Conservation (phyloP, 1,140 invertebrate genomes). For the Polypedilum pembai region DNA sequence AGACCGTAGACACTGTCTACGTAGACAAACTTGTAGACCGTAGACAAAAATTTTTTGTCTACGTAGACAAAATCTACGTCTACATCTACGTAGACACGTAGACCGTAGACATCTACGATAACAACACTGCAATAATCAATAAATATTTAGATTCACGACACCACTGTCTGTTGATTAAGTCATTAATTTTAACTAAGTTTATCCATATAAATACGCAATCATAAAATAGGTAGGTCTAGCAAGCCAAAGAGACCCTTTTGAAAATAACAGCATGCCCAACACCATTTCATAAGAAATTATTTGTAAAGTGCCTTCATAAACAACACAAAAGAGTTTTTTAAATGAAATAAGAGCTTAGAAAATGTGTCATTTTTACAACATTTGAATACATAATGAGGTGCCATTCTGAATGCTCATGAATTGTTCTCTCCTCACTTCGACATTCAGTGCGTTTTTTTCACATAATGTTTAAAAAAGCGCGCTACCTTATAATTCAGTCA, state of each 20-base stretch:
- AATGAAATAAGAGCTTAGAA: constrained; percentile 10
- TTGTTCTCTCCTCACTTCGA: not conserved
- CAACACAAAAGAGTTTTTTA: not conserved
- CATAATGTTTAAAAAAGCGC: not conserved
- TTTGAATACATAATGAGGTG: constrained; percentile 24
- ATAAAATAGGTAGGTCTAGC: not conserved
- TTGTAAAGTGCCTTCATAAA: constrained; percentile 16
- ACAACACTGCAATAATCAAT: too few species aligned
- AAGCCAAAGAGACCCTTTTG: not conserved
- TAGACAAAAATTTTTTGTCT: too few species aligned
- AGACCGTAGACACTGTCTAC: too few species aligned
- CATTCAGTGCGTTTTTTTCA: constrained; percentile 18
- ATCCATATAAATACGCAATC: not conserved
- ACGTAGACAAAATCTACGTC: too few species aligned
- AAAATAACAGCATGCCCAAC: too few species aligned
- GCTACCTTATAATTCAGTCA: not conserved
- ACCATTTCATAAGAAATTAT: not conserved
- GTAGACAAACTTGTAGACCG: too few species aligned
- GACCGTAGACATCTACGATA: too few species aligned
- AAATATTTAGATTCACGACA: too few species aligned
- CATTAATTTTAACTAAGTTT: not conserved
- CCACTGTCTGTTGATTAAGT: not conserved
- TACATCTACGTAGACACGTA: too few species aligned
- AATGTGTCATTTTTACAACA: constrained; percentile 26
- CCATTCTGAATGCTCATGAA: constrained; percentile 20